Conservation (phyloP, 2,113 vertebrate genomes). For the Zonotrichia leucophrys region DNA sequence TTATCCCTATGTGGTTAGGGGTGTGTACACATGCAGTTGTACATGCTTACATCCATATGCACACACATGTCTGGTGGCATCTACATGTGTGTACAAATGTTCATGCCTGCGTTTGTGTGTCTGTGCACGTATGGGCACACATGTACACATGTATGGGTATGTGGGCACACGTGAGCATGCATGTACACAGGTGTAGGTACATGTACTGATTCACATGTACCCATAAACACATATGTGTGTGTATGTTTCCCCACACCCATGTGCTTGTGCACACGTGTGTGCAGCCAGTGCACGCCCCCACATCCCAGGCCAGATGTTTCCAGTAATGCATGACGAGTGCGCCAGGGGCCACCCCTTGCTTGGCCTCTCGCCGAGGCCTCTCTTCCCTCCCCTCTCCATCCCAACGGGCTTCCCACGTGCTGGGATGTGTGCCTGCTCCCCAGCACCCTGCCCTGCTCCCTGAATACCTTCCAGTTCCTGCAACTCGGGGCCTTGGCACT, state of each 20-base stretch:
- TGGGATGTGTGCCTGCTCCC: background rate
- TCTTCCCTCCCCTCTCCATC: background rate
- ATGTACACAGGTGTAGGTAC: background rate
- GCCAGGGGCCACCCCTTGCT: background rate
- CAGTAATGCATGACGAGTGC: conserved; percentile 23
- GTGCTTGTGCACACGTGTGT: background rate
- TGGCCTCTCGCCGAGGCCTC: conserved; percentile 16
- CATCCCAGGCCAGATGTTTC: conserved; percentile 59
- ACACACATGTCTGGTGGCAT: fast-evolving
- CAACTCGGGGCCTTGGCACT: background rate
- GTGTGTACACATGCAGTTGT: too few relatives aligned
- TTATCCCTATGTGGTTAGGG: too few relatives aligned
- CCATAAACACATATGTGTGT: too few relatives aligned
- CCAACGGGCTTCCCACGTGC: background rate
- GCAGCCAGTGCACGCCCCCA: background rate
- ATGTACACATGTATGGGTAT: fast-evolving
- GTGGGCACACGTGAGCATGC: fast-evolving
- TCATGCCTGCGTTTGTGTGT: too few relatives aligned
- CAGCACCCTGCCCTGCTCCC: background rate
- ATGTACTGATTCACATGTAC: fast-evolving
- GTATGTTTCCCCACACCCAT: background rate
- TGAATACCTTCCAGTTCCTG: background rate
- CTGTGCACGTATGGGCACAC: too few relatives aligned
- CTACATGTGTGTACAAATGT: background rate
- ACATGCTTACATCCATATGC: background rate